Conservation (phyloP, 37 sponge, comb jelly and placozoan species). For the Lycopodina hypogea region DNA sequence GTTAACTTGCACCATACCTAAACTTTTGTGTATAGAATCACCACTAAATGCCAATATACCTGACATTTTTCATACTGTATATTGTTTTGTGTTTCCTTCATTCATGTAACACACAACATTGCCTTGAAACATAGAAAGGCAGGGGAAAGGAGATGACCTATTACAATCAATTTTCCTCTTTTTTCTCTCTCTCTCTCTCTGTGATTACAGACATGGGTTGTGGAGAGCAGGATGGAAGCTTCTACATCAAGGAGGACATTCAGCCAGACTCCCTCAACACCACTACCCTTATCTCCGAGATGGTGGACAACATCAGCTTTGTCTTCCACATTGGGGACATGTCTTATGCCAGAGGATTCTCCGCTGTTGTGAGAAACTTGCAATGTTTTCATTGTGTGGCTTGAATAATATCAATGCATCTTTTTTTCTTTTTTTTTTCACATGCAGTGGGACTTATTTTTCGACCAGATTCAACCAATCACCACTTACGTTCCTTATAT, state of each 20-base stretch:
- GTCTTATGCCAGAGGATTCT: slow-evolving; percentile 65
- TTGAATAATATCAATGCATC: neutral
- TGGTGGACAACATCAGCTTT: slow-evolving; percentile 50
- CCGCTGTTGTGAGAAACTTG: slow-evolving; percentile 32
- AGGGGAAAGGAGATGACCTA: too few relatives aligned
- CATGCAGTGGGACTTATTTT: slow-evolving; percentile 77
- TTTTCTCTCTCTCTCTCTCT: too few relatives aligned
- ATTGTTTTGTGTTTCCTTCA: too few relatives aligned
- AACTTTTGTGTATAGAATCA: neutral
- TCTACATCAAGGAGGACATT: slow-evolving; percentile 4
- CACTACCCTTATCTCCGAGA: slow-evolving; percentile 26
- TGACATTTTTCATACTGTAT: too few relatives aligned
- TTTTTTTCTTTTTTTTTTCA: neutral
- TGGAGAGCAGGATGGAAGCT: slow-evolving; percentile 52
- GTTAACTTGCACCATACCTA: neutral
- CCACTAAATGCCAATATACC: too few relatives aligned
- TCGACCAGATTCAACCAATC: slow-evolving; percentile 65
- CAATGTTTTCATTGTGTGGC: neutral
- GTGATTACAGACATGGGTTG: slow-evolving; percentile 52
- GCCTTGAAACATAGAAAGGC: too few relatives aligned
- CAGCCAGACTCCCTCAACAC: slow-evolving; percentile 60
- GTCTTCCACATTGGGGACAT: slow-evolving; percentile 88
- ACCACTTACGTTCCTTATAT: slow-evolving; percentile 67
- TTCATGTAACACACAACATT: too few relatives aligned
- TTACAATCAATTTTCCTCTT: too few relatives aligned